Evolutionary conservation across 2,113 vertebrate genomes (phyloP), one percentile per base, ranked within the genome.

Genomic region (Podarcis muralis): DNA sequence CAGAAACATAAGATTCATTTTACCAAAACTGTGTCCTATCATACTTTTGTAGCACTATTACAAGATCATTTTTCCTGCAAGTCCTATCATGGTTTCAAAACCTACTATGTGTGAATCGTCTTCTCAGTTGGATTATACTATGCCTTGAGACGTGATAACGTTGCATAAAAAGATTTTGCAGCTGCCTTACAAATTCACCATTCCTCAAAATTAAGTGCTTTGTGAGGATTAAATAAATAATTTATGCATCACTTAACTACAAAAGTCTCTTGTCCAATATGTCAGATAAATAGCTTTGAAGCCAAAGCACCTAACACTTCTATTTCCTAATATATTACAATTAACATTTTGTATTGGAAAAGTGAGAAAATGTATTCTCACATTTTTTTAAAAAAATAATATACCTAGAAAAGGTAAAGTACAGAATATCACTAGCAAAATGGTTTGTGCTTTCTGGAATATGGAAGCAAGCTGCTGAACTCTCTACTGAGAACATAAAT

Each of bases 1-100:
- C 82, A 79, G 18, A 25, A 30, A 53, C 9, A 66, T 7, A 57
- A 83, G 57, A 87, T 62, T 81, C 59, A 59, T 85, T 86, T n/a
- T 16, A 88, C 81, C 88, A 72, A 84, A n/a, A 91, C 90, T 57
- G 68, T 72, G 48, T 53, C 32, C 57, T 74, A 23, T 79, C 65
- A 88, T 83, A 62, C 88, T 93, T 94, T 87, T 92, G 72, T 27
- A 84, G 78, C 18, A 77, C 5, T 77, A 43, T 43, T 86, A 88
- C 2, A 15, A 65, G 59, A 80, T 40, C 65, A 90, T 23, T 76
- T 22, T 79, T 81, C 81, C 66, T 12, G 76, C 69, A 89, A 57
- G 93, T 11, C 79, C 80, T 78, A 72, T 81, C 25, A 79, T 75
- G 71, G 72, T 69, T 76, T 84, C 74, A 84, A 65, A 77, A 82